A percentile compares a stretch with the other conserved stretches of the same genome.
Evolutionary conservation across 2,888 invertebrate species (phyloP).

Genomic region (Ophonus ardosiacus): DNA sequence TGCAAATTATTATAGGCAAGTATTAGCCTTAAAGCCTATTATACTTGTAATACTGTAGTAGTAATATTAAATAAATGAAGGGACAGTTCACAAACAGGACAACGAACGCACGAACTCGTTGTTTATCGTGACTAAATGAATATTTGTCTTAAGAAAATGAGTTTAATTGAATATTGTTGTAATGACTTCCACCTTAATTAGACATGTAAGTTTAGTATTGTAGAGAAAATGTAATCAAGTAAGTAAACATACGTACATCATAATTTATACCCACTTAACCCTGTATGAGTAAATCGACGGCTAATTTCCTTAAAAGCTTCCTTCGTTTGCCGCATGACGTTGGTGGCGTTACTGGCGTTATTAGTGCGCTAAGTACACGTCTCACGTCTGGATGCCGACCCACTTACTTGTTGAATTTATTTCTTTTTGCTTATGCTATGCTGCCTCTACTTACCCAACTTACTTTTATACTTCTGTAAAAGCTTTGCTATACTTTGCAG

Average conservation of each 20-base stretch:
- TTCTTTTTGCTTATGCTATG: slow-evolving; percentile 28
- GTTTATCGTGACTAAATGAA: slow-evolving; percentile 1
- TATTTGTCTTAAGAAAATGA: slow-evolving; percentile 29
- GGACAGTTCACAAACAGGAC: background rate
- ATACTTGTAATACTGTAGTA: no score
- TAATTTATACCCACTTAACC: slow-evolving; percentile 51
- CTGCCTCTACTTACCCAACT: slow-evolving; percentile 1
- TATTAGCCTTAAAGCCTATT: no score
- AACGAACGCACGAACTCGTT: background rate
- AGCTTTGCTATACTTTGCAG: slow-evolving; percentile 26
- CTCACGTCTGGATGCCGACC: slow-evolving; percentile 15
- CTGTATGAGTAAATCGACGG: slow-evolving; percentile 49
- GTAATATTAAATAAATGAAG: no score
- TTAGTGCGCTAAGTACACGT: slow-evolving; percentile 39
- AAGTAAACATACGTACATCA: slow-evolving; percentile 48
- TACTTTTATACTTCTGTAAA: slow-evolving; percentile 32
- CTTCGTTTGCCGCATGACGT: slow-evolving; percentile 35
- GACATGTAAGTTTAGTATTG: slow-evolving; percentile 36
- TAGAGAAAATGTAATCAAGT: slow-evolving; percentile 47
- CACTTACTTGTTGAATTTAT: slow-evolving; percentile 49
- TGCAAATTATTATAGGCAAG: no score
- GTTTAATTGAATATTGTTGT: slow-evolving; percentile 11
- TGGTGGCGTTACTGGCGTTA: slow-evolving; percentile 10
- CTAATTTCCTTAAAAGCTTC: slow-evolving; percentile 56
- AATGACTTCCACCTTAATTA: slow-evolving; percentile 43